A percentile compares a stretch with the other conserved stretches of the same genome.
Conservation (phyloP, 2,888 invertebrate species). For the Hypolimnas misippus region DNA sequence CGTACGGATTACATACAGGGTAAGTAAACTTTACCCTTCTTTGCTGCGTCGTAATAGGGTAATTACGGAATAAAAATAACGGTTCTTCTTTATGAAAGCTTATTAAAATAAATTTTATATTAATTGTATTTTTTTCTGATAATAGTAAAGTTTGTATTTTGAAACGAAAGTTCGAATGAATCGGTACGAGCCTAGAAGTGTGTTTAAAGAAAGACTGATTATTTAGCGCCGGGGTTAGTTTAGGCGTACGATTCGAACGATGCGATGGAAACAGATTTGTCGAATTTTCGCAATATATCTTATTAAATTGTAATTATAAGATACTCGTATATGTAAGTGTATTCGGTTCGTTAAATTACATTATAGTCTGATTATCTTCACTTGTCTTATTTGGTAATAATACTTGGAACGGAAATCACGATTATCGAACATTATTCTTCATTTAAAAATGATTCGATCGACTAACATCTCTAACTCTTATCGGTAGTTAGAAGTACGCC, state of each 20-base stretch:
- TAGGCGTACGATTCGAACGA: conserved; percentile 8
- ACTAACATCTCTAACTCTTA: no score
- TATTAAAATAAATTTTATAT: background rate
- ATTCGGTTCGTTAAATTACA: conserved; percentile 14
- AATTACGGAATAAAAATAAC: background rate
- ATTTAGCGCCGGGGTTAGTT: conserved; percentile 22
- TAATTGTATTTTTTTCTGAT: background rate
- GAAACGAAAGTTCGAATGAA: background rate
- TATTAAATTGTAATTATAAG: conserved; percentile 37
- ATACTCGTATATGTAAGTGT: conserved; percentile 45
- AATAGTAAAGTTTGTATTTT: background rate
- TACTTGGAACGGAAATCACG: no score
- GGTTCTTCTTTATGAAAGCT: background rate
- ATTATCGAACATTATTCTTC: no score
- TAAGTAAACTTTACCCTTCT: background rate
- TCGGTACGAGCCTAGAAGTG: conserved; percentile 12
- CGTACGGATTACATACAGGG: background rate
- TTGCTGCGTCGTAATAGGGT: background rate
- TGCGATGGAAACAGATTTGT: conserved; percentile 2
- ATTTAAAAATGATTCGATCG: no score
- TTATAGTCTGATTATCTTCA: no score
- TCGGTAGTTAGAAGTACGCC: no score
- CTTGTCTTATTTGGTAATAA: no score
- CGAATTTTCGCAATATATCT: conserved; percentile 26
- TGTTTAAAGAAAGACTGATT: conserved; percentile 38